Conservation (phyloP, 2,113 vertebrate genomes). For the Corythaixoides concolor region DNA sequence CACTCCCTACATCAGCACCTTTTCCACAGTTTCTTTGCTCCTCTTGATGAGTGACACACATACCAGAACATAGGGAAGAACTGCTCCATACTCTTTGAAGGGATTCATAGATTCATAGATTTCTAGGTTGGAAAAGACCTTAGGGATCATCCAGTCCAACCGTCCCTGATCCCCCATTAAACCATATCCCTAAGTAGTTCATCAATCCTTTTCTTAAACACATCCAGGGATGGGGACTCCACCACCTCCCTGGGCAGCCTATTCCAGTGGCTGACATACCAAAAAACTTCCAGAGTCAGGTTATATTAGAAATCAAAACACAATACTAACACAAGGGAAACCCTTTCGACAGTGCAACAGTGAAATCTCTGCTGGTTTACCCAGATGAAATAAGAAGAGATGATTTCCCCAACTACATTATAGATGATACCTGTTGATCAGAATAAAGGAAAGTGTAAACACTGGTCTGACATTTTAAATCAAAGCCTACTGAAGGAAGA, state of each 20-base stretch:
- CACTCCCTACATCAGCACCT: background rate
- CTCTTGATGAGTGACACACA: rapidly evolving
- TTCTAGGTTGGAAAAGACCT: no score
- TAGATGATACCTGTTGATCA: background rate
- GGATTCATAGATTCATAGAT: no score
- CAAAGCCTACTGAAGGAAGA: background rate
- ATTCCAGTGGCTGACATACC: no score
- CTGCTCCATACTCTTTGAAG: background rate
- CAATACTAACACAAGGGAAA: background rate
- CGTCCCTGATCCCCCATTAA: no score
- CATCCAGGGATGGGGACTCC: no score
- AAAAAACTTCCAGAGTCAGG: background rate
- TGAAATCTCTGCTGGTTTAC: background rate
- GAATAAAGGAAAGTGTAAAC: background rate
- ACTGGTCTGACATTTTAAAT: background rate
- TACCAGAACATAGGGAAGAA: background rate
- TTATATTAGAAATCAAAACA: background rate
- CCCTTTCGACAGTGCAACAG: background rate
- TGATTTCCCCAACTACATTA: background rate
- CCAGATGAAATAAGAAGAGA: background rate
- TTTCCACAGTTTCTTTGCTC: background rate
- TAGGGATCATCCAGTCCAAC: no score
- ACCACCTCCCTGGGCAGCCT: no score
- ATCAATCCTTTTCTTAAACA: no score
- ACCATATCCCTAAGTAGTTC: no score